Evolutionary conservation across 2,113 vertebrate species (phyloP).

Genomic region (Oxygymnocypris stewartii): DNA sequence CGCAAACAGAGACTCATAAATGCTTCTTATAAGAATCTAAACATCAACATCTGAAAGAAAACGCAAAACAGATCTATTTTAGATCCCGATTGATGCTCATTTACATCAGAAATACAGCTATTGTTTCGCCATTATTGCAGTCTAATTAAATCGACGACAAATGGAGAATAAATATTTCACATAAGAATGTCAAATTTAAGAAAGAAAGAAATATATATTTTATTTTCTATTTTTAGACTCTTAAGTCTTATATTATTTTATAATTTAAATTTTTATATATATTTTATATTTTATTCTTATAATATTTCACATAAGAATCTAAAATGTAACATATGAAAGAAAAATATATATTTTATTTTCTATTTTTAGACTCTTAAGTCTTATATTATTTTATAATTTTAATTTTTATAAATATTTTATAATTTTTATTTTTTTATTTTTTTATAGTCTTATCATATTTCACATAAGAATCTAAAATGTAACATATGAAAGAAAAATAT

Average conservation of each 20-base stretch:
- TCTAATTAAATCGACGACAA: background rate
- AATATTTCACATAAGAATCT: too few relatives aligned
- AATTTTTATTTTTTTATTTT: background rate
- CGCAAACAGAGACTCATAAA: background rate
- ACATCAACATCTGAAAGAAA: background rate
- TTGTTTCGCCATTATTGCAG: background rate
- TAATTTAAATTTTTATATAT: background rate
- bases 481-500: background rate
- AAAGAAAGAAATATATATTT: too few relatives aligned
- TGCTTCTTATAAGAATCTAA: too few relatives aligned
- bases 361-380: too few relatives aligned
- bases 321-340: background rate
- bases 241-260: background rate
- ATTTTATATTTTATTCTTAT: too few relatives aligned
- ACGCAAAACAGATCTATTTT: background rate
- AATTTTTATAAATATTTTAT: background rate
- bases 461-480: too few relatives aligned
- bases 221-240: too few relatives aligned
- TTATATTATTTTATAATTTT: too few relatives aligned
- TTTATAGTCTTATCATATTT: too few relatives aligned
- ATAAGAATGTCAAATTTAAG: background rate
- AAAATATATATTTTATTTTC: too few relatives aligned
- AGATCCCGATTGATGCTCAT: background rate
- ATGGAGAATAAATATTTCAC: background rate
- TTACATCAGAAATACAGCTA: too few relatives aligned